A percentile compares a stretch with the other conserved stretches of the same genome.
phyloP scores from a whole-genome alignment of 2,888 invertebrate species.

The Orthosia incerta region DNA sequence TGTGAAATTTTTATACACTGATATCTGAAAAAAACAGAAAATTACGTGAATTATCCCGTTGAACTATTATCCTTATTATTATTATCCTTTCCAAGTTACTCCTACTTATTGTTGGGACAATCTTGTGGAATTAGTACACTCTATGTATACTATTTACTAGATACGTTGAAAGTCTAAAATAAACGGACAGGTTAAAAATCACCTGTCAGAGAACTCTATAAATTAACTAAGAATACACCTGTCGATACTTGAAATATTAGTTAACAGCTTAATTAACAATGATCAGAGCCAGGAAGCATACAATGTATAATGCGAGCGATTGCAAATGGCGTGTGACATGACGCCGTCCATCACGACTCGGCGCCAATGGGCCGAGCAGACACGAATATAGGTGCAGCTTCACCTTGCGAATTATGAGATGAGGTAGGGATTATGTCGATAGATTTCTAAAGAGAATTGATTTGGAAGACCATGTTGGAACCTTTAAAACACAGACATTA shows the following conservation, averaged over 20 bases:
- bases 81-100: too few species aligned
- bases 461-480: too few species aligned
- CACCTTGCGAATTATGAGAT: slow-evolving; percentile 63
- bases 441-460: background rate
- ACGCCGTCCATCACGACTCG: slow-evolving; percentile 62
- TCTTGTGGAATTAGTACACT: too few species aligned
- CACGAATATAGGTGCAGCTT: slow-evolving; percentile 55
- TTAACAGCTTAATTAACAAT: slow-evolving; percentile 41
- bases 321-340: slow-evolving; percentile 53
- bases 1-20: too few species aligned
- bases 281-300: slow-evolving; percentile 42
- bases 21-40: too few species aligned
- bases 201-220: background rate
- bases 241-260: slow-evolving; percentile 44
- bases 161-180: background rate
- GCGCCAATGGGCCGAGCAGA: slow-evolving; percentile 63
- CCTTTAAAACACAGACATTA: too few species aligned
- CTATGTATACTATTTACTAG: background rate
- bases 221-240: slow-evolving; percentile 38
- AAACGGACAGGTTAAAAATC: background rate
- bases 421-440: slow-evolving; percentile 5
- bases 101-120: too few species aligned
- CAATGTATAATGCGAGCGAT: slow-evolving; percentile 46
- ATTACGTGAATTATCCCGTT: too few species aligned
- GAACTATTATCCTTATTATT: too few species aligned